Evolutionary conservation across 2,888 invertebrate genomes (phyloP), one percentile per base, ranked within the genome.

Genomic region (Tridacna crocea): DNA sequence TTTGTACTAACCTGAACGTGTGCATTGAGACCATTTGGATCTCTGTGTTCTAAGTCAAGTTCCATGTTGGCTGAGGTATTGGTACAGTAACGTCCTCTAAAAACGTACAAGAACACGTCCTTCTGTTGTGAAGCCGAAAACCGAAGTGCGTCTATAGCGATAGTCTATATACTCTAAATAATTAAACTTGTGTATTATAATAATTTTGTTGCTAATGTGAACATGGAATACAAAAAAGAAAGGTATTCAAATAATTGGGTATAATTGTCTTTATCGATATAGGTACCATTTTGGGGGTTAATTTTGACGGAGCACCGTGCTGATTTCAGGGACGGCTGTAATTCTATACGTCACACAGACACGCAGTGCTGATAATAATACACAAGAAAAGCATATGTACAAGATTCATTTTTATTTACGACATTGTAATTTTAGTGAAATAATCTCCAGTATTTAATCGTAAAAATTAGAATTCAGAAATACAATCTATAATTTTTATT

Each of bases 11-110:
- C 90, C 89, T 86, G 88, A 19, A 90, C 84, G 58, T 90, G 88
- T 46, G 75, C 80, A 60, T 90, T 90, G 12, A 90, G 75, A n/a
- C 85, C 79, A 72, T 90, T 90, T 6, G 89, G 90, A 72, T 90
- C 90, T 27, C 89, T 80, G 47, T 89, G 84, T 17, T 72, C 78
- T 84, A 90, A 66, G 74, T 88, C 87, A 6, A 84, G 60, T 24
- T 75, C 83, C 68, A 48, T 51, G 6, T 11, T 48, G 11, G 46
- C 17, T 46, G 55, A 55, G 19, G 19, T 15, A 55, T 10, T 10
- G 10, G 3, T 55, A 3, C 19, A 66, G 26, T 27, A 66, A 27
- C 36, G 26, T 19, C 19, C 19, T 27, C 6, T n/a, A 22, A 11
- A 11, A 22, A 61, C 10, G 13, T 15, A 26, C 63, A 63, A 63